phyloP scores from a whole-genome alignment of 2,888 invertebrate genomes.

The Ectropis crepuscularia region DNA sequence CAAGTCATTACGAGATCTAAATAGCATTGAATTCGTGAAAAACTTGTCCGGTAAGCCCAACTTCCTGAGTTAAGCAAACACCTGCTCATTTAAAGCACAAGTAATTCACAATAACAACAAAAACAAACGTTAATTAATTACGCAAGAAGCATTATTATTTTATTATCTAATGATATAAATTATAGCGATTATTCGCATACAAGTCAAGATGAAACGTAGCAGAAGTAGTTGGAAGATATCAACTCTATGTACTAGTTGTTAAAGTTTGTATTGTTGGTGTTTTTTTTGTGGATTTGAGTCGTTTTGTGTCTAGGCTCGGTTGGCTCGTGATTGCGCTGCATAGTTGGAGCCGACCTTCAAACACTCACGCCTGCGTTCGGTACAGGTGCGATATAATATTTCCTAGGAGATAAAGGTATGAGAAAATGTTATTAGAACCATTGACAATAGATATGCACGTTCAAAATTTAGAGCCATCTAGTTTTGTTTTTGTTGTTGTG shows the following conservation, averaged over 20 bases:
- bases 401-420: neutral
- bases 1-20: too few relatives aligned
- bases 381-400: constrained; percentile 47
- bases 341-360: constrained; percentile 73
- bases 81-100: constrained; percentile 28
- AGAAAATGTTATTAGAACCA: neutral
- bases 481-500: too few relatives aligned
- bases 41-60: constrained; percentile 4
- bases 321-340: constrained; percentile 74
- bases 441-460: too few relatives aligned
- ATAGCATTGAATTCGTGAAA: constrained; percentile 1
- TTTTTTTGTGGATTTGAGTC: constrained; percentile 35
- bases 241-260: neutral
- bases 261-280: constrained; percentile 29
- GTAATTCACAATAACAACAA: constrained; percentile 28
- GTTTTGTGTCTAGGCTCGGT: constrained; percentile 42
- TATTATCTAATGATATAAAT: constrained; percentile 42
- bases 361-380: constrained; percentile 62
- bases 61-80: constrained; percentile 25
- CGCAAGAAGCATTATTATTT: constrained; percentile 53
- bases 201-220: constrained; percentile 31
- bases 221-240: neutral
- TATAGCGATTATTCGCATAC: constrained; percentile 6
- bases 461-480: too few relatives aligned
- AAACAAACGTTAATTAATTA: constrained; percentile 48